These are phyloP conservation scores for Thalassaphorura encarpata DNA, from an alignment of 1,140 invertebrate genomes.

Conservation along the genomic window DNA sequence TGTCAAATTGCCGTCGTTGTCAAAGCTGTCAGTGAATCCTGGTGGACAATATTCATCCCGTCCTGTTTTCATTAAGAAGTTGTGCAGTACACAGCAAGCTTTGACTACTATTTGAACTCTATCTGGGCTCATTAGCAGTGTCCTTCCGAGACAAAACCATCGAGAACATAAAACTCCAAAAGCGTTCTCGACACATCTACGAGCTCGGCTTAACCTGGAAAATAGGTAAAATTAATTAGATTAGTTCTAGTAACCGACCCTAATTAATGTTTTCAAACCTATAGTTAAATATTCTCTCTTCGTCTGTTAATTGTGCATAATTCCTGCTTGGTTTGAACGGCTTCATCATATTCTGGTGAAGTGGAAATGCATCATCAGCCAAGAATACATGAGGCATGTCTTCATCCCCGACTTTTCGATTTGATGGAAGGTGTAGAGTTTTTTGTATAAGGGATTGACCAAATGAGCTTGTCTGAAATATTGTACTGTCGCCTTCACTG, in stretches of 20 bases:
- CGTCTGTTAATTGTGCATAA: conserved; percentile 26
- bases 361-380: conserved; percentile 38
- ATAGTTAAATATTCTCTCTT: conserved; percentile 43
- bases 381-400: conserved; percentile 32
- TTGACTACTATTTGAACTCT: conserved; percentile 4
- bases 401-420: conserved; percentile 23
- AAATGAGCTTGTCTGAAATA: conserved; percentile 23
- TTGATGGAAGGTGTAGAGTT: conserved; percentile 18
- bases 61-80: conserved; percentile 4
- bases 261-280: conserved; percentile 17
- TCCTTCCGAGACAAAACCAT: conserved; percentile 15
- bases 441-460: conserved; percentile 10
- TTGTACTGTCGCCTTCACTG: conserved; percentile 26
- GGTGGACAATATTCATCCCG: neutral
- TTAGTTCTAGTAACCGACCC: too few relatives aligned
- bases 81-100: conserved; percentile 16
- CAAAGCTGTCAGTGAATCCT: neutral
- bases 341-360: conserved; percentile 36
- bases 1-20: neutral
- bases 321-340: conserved; percentile 35
- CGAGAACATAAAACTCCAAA: conserved; percentile 38
- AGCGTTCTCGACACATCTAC: conserved; percentile 39
- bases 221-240: neutral
- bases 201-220: conserved; percentile 36
- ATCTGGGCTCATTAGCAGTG: conserved; percentile 13